Evolutionary conservation across 2,113 vertebrate species (phyloP), one percentile per base, ranked within the genome.

Genomic region (Ardeotis arabs): DNA sequence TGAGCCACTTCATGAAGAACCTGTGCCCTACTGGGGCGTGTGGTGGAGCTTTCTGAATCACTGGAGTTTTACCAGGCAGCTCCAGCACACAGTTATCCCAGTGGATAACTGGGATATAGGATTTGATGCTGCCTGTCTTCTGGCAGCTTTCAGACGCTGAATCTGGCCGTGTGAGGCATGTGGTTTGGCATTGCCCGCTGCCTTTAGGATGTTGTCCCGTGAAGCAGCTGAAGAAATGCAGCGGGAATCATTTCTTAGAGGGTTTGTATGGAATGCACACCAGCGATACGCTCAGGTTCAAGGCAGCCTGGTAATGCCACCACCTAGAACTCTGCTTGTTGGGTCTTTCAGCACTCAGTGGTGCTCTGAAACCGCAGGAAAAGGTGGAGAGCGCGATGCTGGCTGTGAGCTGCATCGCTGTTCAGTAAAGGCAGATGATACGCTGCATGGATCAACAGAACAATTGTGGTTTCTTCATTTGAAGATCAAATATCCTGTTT

Each of bases 241-340:
- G 37, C 69, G 17, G 17, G n/a, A 73, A 18, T n/a, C 28, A 12
- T 77, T 70, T 50, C 77, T 74, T 35, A 29, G 37, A 22, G 47
- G 4, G 6, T 39, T 69, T 39, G 0, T 49, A 31, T 55, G 49
- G 28, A 41, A 12, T 31, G 28, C 22, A 45, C 1, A 1, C 29
- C 58, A 85, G 49, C 13, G 78, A 0, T 66, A 6, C 19, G 44
- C 39, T 64, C 59, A 73, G 85, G 49, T 21, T 91, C n/a, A 29
- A 66, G 72, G 72, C 47, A 49, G 18, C 27, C 60, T 35, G 35
- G 35, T 35, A 35, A 35, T 35, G 23, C 47, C 49, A 14, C 45
- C 35, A 50, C 20, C 49, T 45, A 56, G 44, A 66, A 9, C 50
- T 62, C 55, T 47, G 3, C n/a, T 66, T 41, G 2, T 3, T 19